Evolutionary conservation across 1,140 invertebrate genomes (phyloP), one percentile per base, ranked within the genome.

Genomic region (Nephila pilipes): DNA sequence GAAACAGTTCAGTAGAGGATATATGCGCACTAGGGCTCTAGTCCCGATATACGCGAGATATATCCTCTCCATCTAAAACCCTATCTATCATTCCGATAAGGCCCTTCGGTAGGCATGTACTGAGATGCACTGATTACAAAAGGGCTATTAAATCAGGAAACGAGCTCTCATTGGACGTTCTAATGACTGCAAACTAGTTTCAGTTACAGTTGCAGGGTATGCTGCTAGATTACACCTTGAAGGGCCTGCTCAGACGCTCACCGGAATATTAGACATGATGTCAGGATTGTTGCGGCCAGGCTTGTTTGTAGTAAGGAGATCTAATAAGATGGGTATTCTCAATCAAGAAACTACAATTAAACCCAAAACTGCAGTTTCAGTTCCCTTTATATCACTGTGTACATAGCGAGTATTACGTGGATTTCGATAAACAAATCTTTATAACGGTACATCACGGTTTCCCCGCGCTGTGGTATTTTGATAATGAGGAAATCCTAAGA

Each of bases 31-130:
- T 10, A 46, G 46, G 46, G 12, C 46, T 46, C 6, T 46, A 46
- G 46, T 46, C 46, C 46, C 12, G 46, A 46, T 46, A 65, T 65
- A 12, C 10, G 25, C 63, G 63, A 25, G 22, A 25, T 25, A 65
- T 65, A 65, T 65, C 63, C 63, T 65, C 5, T 12, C n/a, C 63
- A 75, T 75, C 69, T 75, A 36, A 36, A 75, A 12, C 69, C 2
- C 69, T 75, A 75, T 75, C 69, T 75, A 75, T 75, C 69, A 75
- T 75, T 32, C 69, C 69, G 69, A 75, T 75, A 75, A 75, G 69
- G 69, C 69, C 69, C 20, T 75, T 75, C 32, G 32, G 29, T 29
- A 36, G 69, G 32, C 69, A 75, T 3, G 29, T 16, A 36, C 29
- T 18, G 25, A 69, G 14, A 75, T 75, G 69, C 16, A 29, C 29